Evolutionary conservation across 1,140 invertebrate species (phyloP).

Genomic region (Drosophila bifasciata): DNA sequence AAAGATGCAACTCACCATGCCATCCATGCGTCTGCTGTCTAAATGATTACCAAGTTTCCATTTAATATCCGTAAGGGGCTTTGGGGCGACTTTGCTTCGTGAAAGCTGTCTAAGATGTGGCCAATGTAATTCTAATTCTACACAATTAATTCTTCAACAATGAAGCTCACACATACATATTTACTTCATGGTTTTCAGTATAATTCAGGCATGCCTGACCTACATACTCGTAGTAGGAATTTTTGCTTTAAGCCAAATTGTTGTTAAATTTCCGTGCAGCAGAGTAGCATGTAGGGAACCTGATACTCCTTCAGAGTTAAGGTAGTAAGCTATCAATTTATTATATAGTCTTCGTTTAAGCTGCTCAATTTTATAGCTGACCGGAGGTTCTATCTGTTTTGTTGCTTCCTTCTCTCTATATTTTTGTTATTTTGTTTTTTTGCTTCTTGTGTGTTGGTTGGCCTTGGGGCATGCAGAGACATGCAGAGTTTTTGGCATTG

Average conservation of each 20-base stretch:
- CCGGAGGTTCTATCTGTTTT: conserved; percentile 21
- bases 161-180: too few species aligned
- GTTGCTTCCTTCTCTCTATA: conserved; percentile 20
- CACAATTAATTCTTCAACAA: too few species aligned
- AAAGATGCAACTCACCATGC: too few species aligned
- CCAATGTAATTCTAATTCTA: too few species aligned
- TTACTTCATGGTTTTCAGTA: conserved; percentile 1
- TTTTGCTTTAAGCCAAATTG: conserved; percentile 9
- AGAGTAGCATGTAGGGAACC: too few species aligned
- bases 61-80: too few species aligned
- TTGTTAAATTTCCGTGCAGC: conserved; percentile 23
- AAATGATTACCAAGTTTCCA: too few species aligned
- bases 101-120: too few species aligned
- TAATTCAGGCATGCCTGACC: conserved; percentile 20
- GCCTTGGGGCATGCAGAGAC: too few species aligned
- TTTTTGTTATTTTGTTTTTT: conserved; percentile 1
- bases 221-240: neutral
- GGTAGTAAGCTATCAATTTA: conserved; percentile 55
- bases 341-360: conserved; percentile 62
- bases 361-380: conserved; percentile 58
- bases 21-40: too few species aligned
- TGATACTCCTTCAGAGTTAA: neutral
- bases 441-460: conserved; percentile 11
- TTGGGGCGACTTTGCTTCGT: too few species aligned
- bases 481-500: conserved; percentile 33